A percentile compares a stretch with the other conserved stretches of the same genome.
These are phyloP conservation scores for Melitaea athalia DNA, from an alignment of 2,888 invertebrate species.

Conservation along the genomic window DNA sequence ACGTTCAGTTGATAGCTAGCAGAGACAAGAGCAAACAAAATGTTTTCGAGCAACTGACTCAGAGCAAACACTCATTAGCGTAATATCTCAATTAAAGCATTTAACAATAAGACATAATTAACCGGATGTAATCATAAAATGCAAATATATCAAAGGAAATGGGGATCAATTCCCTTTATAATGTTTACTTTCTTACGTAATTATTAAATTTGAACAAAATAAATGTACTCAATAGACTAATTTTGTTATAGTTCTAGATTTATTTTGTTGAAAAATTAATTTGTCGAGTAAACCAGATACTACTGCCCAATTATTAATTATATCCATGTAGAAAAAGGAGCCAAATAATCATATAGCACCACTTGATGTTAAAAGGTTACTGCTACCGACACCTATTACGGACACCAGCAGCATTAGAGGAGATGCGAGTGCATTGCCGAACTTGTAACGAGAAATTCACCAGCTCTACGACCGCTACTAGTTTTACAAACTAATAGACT, in stretches of 20 bases:
- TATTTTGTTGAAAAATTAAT: background rate
- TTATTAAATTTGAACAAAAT: slow-evolving; percentile 16
- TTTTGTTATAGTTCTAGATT: background rate
- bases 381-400: no score
- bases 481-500: no score
- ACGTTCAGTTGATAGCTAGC: slow-evolving; percentile 66
- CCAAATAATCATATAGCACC: no score
- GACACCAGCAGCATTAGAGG: no score
- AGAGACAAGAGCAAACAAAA: slow-evolving; percentile 63
- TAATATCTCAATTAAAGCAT: slow-evolving; percentile 50
- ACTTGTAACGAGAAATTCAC: no score
- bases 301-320: no score
- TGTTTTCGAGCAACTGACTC: slow-evolving; percentile 78
- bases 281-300: no score
- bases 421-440: no score
- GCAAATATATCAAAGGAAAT: slow-evolving; percentile 55
- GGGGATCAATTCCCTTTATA: slow-evolving; percentile 14
- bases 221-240: background rate
- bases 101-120: slow-evolving; percentile 44
- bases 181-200: slow-evolving; percentile 32
- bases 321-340: no score
- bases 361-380: no score
- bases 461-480: no score
- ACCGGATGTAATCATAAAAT: slow-evolving; percentile 62
- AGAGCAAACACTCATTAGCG: slow-evolving; percentile 55